Conservation (phyloP, 2,113 vertebrate genomes). For the Eretmochelys imbricata region DNA sequence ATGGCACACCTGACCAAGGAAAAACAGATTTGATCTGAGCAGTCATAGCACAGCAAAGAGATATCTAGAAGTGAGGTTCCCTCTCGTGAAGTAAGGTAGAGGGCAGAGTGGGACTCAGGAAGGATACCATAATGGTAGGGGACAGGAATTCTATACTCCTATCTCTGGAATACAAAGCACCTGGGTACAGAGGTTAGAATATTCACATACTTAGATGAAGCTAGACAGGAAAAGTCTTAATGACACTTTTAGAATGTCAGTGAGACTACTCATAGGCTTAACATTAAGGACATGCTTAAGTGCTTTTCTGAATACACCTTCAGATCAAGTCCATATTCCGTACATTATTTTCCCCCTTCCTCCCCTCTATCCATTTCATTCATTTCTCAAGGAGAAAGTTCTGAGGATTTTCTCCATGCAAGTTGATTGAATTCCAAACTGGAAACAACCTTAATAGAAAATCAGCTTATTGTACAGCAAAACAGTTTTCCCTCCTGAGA, state of each 20-base stretch:
- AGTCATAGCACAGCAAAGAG: too few species aligned
- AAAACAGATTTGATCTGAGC: too few species aligned
- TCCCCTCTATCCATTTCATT: not conserved
- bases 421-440: conserved; percentile 58
- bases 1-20: too few species aligned
- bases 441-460: conserved; percentile 45
- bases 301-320: not conserved
- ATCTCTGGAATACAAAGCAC: not conserved
- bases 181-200: not conserved
- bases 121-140: too few species aligned
- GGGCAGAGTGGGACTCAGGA: too few species aligned
- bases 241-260: not conserved
- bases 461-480: conserved; percentile 64
- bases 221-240: not conserved
- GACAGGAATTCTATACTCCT: not conserved
- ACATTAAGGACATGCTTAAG: not conserved
- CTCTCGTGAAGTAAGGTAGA: too few species aligned
- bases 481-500: conserved; percentile 65
- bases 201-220: not conserved
- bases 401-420: conserved; percentile 39
- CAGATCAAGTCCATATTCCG: not conserved
- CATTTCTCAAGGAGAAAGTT: conserved; percentile 15
- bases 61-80: too few species aligned
- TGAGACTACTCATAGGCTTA: too few species aligned
- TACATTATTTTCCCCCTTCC: not conserved